These are phyloP conservation scores for Scaptomyza tumidula DNA, from an alignment of 2,888 invertebrate genomes.

Conservation along the genomic window DNA sequence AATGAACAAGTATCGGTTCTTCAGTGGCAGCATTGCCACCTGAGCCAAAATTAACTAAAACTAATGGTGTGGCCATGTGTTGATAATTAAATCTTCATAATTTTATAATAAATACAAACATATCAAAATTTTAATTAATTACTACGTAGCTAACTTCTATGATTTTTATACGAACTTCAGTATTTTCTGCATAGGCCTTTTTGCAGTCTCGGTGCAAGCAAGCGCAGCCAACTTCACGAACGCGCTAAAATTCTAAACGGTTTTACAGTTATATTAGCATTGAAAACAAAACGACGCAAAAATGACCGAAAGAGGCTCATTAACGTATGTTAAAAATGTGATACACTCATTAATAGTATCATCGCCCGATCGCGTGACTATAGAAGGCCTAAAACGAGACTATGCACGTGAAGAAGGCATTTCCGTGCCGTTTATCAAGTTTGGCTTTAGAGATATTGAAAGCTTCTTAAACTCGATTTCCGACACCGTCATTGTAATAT, in stretches of 20 bases:
- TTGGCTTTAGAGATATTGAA: constrained; percentile 74
- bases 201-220: background rate
- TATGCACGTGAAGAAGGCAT: constrained; percentile 69
- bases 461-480: constrained; percentile 73
- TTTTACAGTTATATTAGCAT: background rate
- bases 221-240: constrained; percentile 44
- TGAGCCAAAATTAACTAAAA: background rate
- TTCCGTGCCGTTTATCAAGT: constrained; percentile 60
- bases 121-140: background rate
- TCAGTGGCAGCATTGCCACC: constrained; percentile 19
- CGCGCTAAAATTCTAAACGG: constrained; percentile 35
- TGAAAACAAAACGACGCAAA: background rate
- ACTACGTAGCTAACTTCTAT: no score
- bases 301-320: constrained; percentile 64
- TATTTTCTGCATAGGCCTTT: no score
- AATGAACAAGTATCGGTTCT: constrained; percentile 5
- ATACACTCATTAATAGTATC: constrained; percentile 80
- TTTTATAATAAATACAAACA: background rate
- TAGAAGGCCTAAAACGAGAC: constrained; percentile 69
- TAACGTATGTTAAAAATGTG: constrained; percentile 72
- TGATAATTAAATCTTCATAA: background rate
- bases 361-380: constrained; percentile 64
- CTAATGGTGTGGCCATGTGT: background rate
- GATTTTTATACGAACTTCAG: no score
- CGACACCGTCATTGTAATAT: constrained; percentile 71